Evolutionary conservation across 2,797 vertebrate genomes (phyloP).

Genomic region (Cirrhinus molitorella): DNA sequence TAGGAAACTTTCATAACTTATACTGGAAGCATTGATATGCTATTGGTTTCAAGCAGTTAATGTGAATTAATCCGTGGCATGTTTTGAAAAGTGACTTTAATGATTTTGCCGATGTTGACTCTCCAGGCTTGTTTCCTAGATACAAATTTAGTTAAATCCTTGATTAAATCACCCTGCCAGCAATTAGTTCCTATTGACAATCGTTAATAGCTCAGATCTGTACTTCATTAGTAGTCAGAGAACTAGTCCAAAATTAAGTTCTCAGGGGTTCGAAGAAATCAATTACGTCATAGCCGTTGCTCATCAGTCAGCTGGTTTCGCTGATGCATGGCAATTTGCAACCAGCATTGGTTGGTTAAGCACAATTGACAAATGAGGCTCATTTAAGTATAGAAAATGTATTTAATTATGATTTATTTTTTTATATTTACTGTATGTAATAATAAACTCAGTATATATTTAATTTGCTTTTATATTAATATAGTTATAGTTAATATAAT

Average conservation of each 20-base stretch:
- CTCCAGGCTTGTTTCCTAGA: conserved; percentile 28
- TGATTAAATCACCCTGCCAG: conserved; percentile 33
- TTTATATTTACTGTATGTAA: too few relatives aligned
- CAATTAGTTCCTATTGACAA: conserved; percentile 33
- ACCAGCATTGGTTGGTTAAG: not conserved
- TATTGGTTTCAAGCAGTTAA: not conserved
- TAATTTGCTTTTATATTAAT: not conserved
- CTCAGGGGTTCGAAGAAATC: conserved; percentile 22
- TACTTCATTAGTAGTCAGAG: conserved; percentile 29
- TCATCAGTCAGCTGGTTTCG: not conserved
- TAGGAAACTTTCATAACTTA: conserved; percentile 29
- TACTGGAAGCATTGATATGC: not conserved
- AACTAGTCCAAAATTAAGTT: conserved; percentile 32
- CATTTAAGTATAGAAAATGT: not conserved
- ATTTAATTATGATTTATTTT: too few relatives aligned
- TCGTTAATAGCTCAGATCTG: conserved; percentile 22
- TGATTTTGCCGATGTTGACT: conserved; percentile 10
- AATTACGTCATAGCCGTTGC: conserved; percentile 18
- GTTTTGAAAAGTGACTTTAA: conserved; percentile 17
- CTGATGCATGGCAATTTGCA: not conserved
- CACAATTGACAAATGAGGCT: not conserved
- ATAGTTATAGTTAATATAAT: too few relatives aligned
- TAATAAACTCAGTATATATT: too few relatives aligned
- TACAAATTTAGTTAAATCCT: conserved; percentile 39
- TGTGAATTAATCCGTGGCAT: not conserved